phyloP scores from a whole-genome alignment of 53 echinoderm and acorn worm species.

The Holothuria scabra region DNA sequence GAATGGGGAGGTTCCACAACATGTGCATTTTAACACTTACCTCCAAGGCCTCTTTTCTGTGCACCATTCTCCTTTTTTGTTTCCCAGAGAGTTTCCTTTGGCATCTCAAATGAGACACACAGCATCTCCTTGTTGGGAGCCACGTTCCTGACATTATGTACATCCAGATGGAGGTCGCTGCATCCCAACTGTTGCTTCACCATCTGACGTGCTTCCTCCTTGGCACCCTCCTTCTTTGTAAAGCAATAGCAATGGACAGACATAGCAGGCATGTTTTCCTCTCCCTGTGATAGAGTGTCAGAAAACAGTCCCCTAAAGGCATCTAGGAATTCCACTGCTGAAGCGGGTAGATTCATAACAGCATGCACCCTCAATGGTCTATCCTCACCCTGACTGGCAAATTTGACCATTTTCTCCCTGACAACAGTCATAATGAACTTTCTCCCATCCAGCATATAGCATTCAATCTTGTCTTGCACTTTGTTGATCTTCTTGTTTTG shows the following conservation, averaged over 20 bases:
- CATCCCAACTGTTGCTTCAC: slow-evolving; percentile 46
- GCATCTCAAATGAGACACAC: slow-evolving; percentile 82
- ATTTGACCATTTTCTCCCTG: slow-evolving; percentile 28
- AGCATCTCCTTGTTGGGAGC: slow-evolving; percentile 99
- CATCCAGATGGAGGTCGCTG: slow-evolving; percentile 10
- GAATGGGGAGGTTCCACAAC: too few relatives aligned
- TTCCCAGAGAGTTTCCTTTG: slow-evolving; percentile 62
- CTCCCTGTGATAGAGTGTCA: slow-evolving; percentile 44
- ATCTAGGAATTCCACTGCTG: slow-evolving; percentile 91
- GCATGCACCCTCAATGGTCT: slow-evolving; percentile 61
- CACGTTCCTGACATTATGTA: slow-evolving; percentile 91
- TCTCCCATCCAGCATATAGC: slow-evolving; percentile 83
- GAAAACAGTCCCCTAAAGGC: slow-evolving; percentile 65
- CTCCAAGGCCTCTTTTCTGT: too few relatives aligned
- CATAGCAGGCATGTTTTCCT: slow-evolving; percentile 56
- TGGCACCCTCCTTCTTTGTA: slow-evolving; percentile 74
- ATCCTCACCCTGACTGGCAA: background rate
- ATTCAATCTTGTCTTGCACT: slow-evolving; percentile 54
- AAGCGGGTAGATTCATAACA: slow-evolving; percentile 92
- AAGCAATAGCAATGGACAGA: slow-evolving; percentile 90
- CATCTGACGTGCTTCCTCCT: slow-evolving; percentile 61
- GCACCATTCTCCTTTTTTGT: too few relatives aligned
- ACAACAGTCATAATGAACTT: slow-evolving; percentile 71
- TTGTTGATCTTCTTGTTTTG: slow-evolving; percentile 83
- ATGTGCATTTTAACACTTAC: too few relatives aligned